Conservation (phyloP, 2,113 vertebrate species). For the rat (Rattus norvegicus) region DNA sequence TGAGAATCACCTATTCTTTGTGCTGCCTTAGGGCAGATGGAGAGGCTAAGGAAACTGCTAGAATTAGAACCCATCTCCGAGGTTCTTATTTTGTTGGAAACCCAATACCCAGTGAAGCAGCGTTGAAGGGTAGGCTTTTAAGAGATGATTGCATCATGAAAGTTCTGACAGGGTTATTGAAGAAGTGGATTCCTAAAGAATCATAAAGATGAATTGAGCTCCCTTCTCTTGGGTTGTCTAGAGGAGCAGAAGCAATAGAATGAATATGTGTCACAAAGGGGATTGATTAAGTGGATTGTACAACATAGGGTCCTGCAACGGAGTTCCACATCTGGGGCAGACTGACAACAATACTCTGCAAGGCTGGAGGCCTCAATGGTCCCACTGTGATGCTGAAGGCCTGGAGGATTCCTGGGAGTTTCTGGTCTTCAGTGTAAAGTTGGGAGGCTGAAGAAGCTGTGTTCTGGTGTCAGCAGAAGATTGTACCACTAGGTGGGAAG, state of each 20-base stretch:
- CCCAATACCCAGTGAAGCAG: not conserved
- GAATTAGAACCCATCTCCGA: not conserved
- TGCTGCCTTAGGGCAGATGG: not conserved
- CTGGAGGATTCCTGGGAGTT: not conserved
- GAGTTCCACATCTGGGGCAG: not conserved
- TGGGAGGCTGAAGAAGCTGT: not conserved
- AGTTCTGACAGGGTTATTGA: not conserved
- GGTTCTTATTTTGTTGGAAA: not conserved
- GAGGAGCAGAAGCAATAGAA: not conserved
- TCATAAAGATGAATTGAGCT: not conserved
- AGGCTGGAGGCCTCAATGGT: not conserved
- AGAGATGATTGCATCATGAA: not conserved
- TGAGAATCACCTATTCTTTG: rapidly evolving
- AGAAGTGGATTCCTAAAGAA: not conserved
- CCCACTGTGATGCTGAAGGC: not conserved
- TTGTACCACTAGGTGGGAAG: not conserved
- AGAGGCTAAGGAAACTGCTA: not conserved
- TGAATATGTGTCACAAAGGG: not conserved
- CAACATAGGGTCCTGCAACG: not conserved
- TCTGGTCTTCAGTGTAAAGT: not conserved
- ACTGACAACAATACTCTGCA: not conserved
- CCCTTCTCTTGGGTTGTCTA: not conserved
- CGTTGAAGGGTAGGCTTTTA: not conserved
- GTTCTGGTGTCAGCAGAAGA: not conserved
- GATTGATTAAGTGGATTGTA: not conserved